Base-by-base conservation (phyloP, 1,140 invertebrate species). In the Aphidius ervi region DNA sequence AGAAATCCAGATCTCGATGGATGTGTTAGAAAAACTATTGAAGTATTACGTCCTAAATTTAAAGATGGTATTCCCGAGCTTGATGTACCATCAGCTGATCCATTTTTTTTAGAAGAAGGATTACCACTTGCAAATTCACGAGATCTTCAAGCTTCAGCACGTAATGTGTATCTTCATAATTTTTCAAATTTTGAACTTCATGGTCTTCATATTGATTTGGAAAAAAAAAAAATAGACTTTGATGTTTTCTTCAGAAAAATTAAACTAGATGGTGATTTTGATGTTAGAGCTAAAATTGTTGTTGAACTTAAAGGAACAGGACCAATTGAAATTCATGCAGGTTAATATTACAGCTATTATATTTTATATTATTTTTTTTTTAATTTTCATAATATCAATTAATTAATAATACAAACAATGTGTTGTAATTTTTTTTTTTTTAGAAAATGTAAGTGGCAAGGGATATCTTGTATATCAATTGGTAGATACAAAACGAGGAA, bases 11-110 rank as follows among this genome's bases (percentile, higher is more conserved):
- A 84, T 2, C 69, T 87, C 0, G 74, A 82, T 59, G 69, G 74
- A 4, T 88, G 86, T 64, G 81, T 83, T 0, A 68, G 67, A 39
- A 74, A 83, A 42, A 81, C 83, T 5, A 80, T 86, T 5, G 76
- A 85, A 50, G 61, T 64, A 6, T 56, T 87, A 6, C 72, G 79
- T 52, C 81, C 83, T 0, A 72, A 79, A 5, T 67, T 87, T 4
- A 68, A 71, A 20, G 46, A 74, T 8, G 86, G 86, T 41, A 85
- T 86, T 49, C 82, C 83, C 3, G 85, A 87, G 65, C 64, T 87
- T 3, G 78, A 80, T 9, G 82, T 87, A 9, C 86, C 86, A 2
- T 72, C 77, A 4, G 70, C 85, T 10, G 85, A 87, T 59, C 86
- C 86, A 0, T 77, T 87, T n/a, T 58, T 69, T 8, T 78, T 89